A percentile compares a stretch with the other conserved stretches of the same genome.
These are phyloP conservation scores for Himalopsyche tibetana DNA, from an alignment of 2,888 invertebrate genomes.

Conservation along the genomic window DNA sequence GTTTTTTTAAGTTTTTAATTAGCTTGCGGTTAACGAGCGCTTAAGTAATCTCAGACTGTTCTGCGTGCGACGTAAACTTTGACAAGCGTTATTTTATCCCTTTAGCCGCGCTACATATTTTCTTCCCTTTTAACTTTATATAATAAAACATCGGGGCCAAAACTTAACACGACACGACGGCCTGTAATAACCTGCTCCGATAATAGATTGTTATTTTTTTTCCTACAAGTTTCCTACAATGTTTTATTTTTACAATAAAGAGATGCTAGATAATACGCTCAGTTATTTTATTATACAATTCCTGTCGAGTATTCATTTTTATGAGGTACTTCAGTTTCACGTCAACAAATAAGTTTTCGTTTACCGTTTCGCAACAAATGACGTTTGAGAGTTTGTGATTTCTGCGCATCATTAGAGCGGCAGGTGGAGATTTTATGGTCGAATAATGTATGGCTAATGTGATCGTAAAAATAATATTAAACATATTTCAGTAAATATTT, in stretches of 20 bases:
- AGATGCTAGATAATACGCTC: slow-evolving; percentile 40
- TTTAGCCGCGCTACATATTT: slow-evolving; percentile 34
- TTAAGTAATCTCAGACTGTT: slow-evolving; percentile 12
- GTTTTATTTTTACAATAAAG: slow-evolving; percentile 42
- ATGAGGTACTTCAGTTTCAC: slow-evolving; percentile 32
- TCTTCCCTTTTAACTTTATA: slow-evolving; percentile 47
- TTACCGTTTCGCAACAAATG: slow-evolving; percentile 31
- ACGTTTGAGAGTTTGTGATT: slow-evolving; percentile 4
- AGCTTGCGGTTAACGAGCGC: slow-evolving; percentile 4
- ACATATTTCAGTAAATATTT: neutral
- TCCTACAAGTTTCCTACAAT: slow-evolving; percentile 13
- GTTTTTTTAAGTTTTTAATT: slow-evolving; percentile 3
- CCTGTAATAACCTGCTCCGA: slow-evolving; percentile 43
- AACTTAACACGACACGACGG: slow-evolving; percentile 35
- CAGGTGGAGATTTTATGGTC: slow-evolving; percentile 1
- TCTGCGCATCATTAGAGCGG: neutral
- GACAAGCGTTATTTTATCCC: slow-evolving; percentile 33
- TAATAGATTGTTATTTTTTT: slow-evolving; percentile 47
- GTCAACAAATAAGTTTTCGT: slow-evolving; percentile 43
- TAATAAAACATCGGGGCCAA: slow-evolving; percentile 44
- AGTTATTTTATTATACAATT: slow-evolving; percentile 38
- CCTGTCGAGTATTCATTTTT: slow-evolving; percentile 42
- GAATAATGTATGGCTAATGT: neutral
- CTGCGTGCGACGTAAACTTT: slow-evolving; percentile 22
- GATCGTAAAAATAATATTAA: slow-evolving; percentile 9